A percentile compares a stretch with the other conserved stretches of the same genome.
These are phyloP conservation scores for Epinephelus lanceolatus DNA, from an alignment of 2,113 vertebrate genomes.

Conservation along the genomic window DNA sequence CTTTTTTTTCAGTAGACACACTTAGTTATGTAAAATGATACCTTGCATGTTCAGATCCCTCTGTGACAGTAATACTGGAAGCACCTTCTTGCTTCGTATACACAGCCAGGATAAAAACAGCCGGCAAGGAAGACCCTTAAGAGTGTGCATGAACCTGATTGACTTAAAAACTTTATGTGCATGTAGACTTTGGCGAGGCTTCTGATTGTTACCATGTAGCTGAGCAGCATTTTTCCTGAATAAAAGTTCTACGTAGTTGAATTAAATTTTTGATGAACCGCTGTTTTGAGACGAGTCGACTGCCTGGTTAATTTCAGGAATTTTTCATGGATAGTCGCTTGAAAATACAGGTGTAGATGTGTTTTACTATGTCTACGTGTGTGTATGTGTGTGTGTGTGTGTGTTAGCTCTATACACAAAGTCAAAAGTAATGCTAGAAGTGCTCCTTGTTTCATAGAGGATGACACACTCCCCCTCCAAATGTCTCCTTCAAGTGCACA, in stretches of 20 bases:
- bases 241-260: neutral
- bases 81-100: neutral
- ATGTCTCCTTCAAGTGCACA: slow-evolving; percentile 57
- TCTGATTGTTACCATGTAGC: slow-evolving; percentile 40
- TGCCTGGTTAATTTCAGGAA: neutral
- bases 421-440: slow-evolving; percentile 62
- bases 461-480: slow-evolving; percentile 32
- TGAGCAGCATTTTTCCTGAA: slow-evolving; percentile 18
- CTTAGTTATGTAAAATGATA: slow-evolving; percentile 55
- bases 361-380: neutral
- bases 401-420: slow-evolving; percentile 32
- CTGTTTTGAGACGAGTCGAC: neutral
- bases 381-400: slow-evolving; percentile 1
- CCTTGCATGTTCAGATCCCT: slow-evolving; percentile 28
- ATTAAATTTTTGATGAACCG: neutral
- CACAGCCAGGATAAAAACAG: slow-evolving; percentile 16
- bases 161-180: slow-evolving; percentile 8
- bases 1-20: slow-evolving; percentile 37
- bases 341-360: neutral
- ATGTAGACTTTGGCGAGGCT: slow-evolving; percentile 55
- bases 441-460: slow-evolving; percentile 63
- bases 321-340: neutral
- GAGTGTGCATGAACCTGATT: neutral
- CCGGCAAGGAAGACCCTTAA: neutral
- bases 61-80: slow-evolving; percentile 63